Base-by-base conservation (phyloP, 2,888 invertebrate species). In the Amaurobius ferox region DNA sequence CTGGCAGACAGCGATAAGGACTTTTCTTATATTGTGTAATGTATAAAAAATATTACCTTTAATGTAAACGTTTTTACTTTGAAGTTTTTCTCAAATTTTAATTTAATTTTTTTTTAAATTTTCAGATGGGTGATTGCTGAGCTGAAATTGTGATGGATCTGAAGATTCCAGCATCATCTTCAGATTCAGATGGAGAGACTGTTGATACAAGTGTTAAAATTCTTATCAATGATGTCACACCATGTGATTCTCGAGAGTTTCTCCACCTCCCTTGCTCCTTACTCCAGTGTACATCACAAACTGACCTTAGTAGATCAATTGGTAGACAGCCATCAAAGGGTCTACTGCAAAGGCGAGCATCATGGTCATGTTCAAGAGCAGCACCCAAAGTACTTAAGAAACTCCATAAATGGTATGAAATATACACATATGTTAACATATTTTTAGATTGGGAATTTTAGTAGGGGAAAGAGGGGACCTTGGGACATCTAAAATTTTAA, bases 211-310 rank as follows among this genome's bases (percentile, higher is more conserved):
- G 86, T 32, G 88, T 89, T 23, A 89, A 89, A 66, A 89, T 89
- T 66, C 80, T 79, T 30, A 87, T 89, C 28, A 89, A 89, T 73
- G 89, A 89, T 66, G 70, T 88, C 44, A 88, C 89, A 6, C 88
- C 88, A 11, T 88, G 86, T 30, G 88, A 87, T 62, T 88, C 88
- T n/a, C 86, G 87, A 40, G 89, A 88, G 62, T 83, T 87, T 48
- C 71, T 88, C 35, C 77, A 87, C 39, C 48, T 86, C 19, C 35
- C 80, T 16, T 30, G 72, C 9, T 28, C 55, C 13, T 19, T 74
- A n/a, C 23, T 40, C 29, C 72, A 55, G 30, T 19, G 19, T 16
- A 28, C 39, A 40, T 70, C 62, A 19, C 55, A 66, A 66, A 66
- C 16, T 66, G 66, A 61, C 0, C 13, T 66, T 1, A 30, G 35